phyloP scores from a whole-genome alignment of 1,140 invertebrate genomes.

The Drosophila bifasciata region DNA sequence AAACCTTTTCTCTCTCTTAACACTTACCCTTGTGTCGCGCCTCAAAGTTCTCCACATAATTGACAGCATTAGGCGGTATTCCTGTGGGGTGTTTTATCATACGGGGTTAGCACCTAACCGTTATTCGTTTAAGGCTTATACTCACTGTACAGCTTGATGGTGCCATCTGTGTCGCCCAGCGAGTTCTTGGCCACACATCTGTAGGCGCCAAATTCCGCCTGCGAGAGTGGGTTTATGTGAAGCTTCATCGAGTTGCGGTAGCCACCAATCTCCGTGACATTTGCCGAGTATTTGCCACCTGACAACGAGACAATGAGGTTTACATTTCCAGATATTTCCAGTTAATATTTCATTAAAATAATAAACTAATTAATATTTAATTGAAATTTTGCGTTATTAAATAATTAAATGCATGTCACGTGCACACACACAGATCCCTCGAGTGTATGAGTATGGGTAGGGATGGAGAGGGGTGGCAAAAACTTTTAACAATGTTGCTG shows the following conservation, averaged over 20 bases:
- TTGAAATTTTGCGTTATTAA: slow-evolving; percentile 72
- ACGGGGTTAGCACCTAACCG: background rate
- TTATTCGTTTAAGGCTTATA: slow-evolving; percentile 20
- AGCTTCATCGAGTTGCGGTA: slow-evolving; percentile 92
- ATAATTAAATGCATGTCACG: slow-evolving; percentile 75
- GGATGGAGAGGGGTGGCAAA: slow-evolving; percentile 15
- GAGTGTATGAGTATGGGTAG: background rate
- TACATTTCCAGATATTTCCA: slow-evolving; percentile 17
- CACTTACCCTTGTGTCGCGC: slow-evolving; percentile 78
- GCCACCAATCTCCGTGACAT: slow-evolving; percentile 86
- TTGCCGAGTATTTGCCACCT: slow-evolving; percentile 91
- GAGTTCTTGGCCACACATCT: slow-evolving; percentile 95
- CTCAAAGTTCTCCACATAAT: slow-evolving; percentile 79
- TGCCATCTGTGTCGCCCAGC: slow-evolving; percentile 93
- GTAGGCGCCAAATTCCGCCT: slow-evolving; percentile 90
- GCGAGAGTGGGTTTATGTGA: slow-evolving; percentile 88
- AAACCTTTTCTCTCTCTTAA: background rate
- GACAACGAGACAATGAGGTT: slow-evolving; percentile 39
- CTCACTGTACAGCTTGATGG: slow-evolving; percentile 93
- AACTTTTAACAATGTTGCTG: slow-evolving; percentile 58
- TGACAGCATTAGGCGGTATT: slow-evolving; percentile 82
- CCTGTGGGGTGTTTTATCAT: slow-evolving; percentile 36
- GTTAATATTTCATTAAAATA: slow-evolving; percentile 66
- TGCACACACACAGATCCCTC: slow-evolving; percentile 24
- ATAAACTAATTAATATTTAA: slow-evolving; percentile 76